phyloP scores from a whole-genome alignment of 2,797 vertebrate genomes.

The Scolopax rusticola region DNA sequence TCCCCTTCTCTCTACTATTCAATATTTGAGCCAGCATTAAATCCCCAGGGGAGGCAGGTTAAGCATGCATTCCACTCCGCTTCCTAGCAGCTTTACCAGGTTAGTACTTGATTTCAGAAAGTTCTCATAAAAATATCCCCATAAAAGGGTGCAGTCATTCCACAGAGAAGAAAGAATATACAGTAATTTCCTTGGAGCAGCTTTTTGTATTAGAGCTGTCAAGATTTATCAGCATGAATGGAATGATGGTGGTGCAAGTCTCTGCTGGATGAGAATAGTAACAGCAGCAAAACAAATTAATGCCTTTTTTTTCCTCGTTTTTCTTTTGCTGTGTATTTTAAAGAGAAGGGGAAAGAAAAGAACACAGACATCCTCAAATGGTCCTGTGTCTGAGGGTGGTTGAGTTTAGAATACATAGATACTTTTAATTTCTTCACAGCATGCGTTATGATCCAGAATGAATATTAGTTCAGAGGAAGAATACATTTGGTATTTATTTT shows the following conservation, averaged over 20 bases:
- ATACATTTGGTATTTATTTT: no score
- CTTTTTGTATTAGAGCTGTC: conserved; percentile 19
- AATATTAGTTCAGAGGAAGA: neutral
- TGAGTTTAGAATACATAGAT: neutral
- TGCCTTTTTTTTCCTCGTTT: neutral
- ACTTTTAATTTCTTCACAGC: neutral
- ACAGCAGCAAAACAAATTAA: neutral
- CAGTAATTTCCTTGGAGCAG: conserved; percentile 19
- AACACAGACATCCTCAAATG: neutral
- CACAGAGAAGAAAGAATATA: neutral
- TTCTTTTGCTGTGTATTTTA: neutral
- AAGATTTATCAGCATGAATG: neutral
- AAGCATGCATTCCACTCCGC: neutral
- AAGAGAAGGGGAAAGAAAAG: neutral
- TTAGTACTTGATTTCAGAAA: neutral
- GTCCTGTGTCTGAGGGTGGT: neutral
- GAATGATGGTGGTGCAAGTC: neutral
- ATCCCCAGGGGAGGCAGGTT: neutral
- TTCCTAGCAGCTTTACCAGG: neutral
- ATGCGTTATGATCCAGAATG: neutral
- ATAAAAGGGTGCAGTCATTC: neutral
- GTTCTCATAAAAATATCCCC: neutral
- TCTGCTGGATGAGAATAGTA: neutral
- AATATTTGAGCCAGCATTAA: neutral
- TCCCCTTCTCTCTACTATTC: neutral